A percentile compares a stretch with the other conserved stretches of the same genome.
Conservation (phyloP, 2,113 vertebrate species). For the Lophotis ruficrista region DNA sequence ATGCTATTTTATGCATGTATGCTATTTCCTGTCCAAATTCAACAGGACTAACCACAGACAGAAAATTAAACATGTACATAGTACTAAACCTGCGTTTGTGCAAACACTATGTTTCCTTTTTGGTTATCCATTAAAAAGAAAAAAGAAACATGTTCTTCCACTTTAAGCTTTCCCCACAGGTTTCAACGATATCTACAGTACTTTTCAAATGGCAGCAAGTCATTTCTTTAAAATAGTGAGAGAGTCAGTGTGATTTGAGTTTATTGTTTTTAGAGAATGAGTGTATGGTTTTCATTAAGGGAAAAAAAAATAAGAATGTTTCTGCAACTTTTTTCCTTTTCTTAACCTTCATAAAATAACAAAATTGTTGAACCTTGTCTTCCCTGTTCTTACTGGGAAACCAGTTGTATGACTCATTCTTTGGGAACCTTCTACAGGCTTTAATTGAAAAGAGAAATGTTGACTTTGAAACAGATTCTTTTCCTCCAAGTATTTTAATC, state of each 20-base stretch:
- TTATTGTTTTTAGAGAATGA: not conserved
- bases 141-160: not conserved
- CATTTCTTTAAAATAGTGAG: not conserved
- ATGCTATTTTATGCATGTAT: not conserved
- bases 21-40: not conserved
- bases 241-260: not conserved
- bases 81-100: not conserved
- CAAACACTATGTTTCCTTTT: not conserved
- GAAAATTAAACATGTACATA: not conserved
- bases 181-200: not conserved
- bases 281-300: not conserved
- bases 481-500: not conserved
- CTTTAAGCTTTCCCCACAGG: not conserved
- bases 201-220: not conserved
- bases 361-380: slow-evolving; percentile 21
- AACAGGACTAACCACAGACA: not conserved
- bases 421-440: slow-evolving; percentile 21
- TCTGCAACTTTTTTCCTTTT: not conserved
- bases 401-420: slow-evolving; percentile 42
- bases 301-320: not conserved
- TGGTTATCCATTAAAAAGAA: not conserved
- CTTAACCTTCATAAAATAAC: slow-evolving; percentile 11
- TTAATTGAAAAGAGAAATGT: slow-evolving; percentile 7
- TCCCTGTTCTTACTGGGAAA: slow-evolving; percentile 24
- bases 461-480: slow-evolving; percentile 16